These are phyloP conservation scores for Microctenopoma stevenorrisi DNA, from an alignment of 2,797 vertebrate species.

Conservation along the genomic window DNA sequence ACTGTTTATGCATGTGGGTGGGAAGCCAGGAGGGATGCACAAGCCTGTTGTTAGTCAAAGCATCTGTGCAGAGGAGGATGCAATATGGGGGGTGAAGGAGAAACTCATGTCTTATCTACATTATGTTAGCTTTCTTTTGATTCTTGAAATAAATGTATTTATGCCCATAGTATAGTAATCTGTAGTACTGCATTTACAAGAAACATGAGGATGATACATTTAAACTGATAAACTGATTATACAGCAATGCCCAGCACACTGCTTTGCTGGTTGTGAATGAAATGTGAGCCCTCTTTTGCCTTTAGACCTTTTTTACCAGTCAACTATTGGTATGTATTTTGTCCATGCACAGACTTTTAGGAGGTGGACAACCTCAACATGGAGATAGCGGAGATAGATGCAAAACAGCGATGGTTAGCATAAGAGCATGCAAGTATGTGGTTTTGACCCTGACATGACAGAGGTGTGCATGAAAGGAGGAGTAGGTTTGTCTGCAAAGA, in stretches of 20 bases:
- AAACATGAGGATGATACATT: background rate
- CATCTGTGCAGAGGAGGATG: constrained; percentile 17
- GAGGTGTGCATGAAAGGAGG: constrained; percentile 24
- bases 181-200: background rate
- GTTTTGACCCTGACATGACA: constrained; percentile 16
- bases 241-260: background rate
- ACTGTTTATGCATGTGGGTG: constrained; percentile 16
- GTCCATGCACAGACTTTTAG: background rate
- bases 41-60: constrained; percentile 5
- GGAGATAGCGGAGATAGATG: background rate
- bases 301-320: background rate
- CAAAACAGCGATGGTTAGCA: background rate
- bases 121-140: background rate
- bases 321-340: background rate
- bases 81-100: background rate
- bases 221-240: background rate
- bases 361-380: background rate
- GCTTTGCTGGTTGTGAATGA: background rate
- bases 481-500: constrained; percentile 21
- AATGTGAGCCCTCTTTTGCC: background rate
- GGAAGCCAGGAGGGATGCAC: constrained; percentile 25
- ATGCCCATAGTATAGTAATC: background rate
- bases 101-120: background rate
- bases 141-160: background rate
- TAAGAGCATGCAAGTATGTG: background rate